A percentile compares a stretch with the other conserved stretches of the same genome.
These are phyloP conservation scores for Merops nubicus DNA, from an alignment of 2,113 vertebrate species.

Conservation along the genomic window DNA sequence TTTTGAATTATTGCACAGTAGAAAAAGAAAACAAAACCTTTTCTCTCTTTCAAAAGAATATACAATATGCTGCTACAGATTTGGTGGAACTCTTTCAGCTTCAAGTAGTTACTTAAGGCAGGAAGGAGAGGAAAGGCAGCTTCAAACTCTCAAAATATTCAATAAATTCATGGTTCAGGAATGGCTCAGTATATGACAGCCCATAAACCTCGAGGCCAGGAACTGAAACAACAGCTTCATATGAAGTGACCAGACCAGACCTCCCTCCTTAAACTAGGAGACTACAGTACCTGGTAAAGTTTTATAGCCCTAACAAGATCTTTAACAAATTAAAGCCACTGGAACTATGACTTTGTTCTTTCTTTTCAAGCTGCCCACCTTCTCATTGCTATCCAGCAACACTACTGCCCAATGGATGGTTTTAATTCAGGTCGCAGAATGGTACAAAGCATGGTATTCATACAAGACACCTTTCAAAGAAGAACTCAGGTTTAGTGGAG, in stretches of 20 bases:
- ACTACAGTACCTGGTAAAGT: conserved; percentile 28
- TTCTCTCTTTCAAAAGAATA: neutral
- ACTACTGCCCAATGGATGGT: neutral
- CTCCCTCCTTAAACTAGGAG: conserved; percentile 25
- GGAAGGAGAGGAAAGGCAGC: neutral
- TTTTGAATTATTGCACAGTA: neutral
- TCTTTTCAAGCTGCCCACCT: conserved; percentile 14
- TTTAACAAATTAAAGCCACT: conserved; percentile 59
- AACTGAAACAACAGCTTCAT: neutral
- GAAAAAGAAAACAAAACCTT: neutral
- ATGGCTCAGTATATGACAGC: neutral
- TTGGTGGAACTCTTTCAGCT: neutral
- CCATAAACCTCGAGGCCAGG: conserved; percentile 17
- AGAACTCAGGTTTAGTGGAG: neutral
- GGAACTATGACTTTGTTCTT: conserved; percentile 16
- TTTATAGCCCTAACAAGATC: conserved; percentile 7
- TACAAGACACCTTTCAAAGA: neutral
- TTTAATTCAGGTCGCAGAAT: conserved; percentile 14
- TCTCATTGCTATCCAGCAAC: neutral
- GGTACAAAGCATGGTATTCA: neutral
- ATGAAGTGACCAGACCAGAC: conserved; percentile 32
- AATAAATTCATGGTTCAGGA: conserved; percentile 13
- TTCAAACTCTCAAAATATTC: neutral
- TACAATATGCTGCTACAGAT: neutral
- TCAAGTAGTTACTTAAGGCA: neutral